Percentiles rank a stretch among this genome's conserved stretches.
phyloP scores from a whole-genome alignment of 1,140 invertebrate species.

The Cydia amplana region DNA sequence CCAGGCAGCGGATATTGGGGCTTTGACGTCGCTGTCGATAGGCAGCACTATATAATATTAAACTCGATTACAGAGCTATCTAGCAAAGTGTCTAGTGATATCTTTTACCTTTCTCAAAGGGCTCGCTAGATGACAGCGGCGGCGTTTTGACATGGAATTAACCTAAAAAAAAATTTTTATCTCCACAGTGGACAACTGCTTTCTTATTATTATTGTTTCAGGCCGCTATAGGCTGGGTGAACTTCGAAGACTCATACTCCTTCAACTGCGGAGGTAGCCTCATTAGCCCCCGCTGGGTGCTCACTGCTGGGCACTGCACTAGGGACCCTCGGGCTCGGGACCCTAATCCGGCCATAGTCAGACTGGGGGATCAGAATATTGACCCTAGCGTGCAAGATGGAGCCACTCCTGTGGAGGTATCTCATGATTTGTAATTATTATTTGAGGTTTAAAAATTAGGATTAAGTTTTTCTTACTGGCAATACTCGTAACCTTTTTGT shows the following conservation, averaged over 20 bases:
- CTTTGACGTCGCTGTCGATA: no score
- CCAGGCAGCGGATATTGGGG: no score
- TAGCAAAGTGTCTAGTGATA: no score
- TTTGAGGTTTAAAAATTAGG: no score
- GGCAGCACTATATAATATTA: conserved; percentile 18
- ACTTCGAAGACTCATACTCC: conserved; percentile 47
- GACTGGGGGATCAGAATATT: conserved; percentile 70
- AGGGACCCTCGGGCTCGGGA: conserved; percentile 38
- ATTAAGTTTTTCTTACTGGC: no score
- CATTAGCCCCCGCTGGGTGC: conserved; percentile 60
- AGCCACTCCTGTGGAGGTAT: conserved; percentile 62
- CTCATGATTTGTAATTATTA: no score
- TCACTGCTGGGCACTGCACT: conserved; percentile 63
- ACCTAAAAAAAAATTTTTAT: no score
- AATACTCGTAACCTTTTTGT: no score
- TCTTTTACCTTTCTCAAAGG: no score
- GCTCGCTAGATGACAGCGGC: no score
- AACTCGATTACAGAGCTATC: not conserved
- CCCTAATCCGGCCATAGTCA: conserved; percentile 52
- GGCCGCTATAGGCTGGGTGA: conserved; percentile 66
- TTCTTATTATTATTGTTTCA: conserved; percentile 34
- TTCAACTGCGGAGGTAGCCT: conserved; percentile 65
- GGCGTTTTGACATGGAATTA: no score
- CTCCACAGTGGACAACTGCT: no score
- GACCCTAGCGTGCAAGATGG: conserved; percentile 54